These are phyloP conservation scores for Acheta domesticus DNA, from an alignment of 2,888 invertebrate species.

Conservation along the genomic window DNA sequence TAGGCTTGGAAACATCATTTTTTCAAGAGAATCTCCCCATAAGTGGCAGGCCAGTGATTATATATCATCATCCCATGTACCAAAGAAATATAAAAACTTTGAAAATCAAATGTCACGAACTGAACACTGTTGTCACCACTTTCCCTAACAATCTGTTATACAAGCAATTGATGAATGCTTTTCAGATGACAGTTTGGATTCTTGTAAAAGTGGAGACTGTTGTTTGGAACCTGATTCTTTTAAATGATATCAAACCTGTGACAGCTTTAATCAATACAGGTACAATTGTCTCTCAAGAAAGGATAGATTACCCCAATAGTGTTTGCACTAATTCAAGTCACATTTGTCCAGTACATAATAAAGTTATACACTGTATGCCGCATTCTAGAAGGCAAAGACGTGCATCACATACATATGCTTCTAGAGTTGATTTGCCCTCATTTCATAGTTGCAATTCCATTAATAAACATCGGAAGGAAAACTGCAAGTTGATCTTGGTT, in stretches of 20 bases:
- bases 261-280: not conserved
- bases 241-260: not conserved
- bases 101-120: not conserved
- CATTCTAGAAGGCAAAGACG: not conserved
- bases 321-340: not conserved
- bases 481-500: not conserved
- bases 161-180: not conserved
- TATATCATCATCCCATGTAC: not conserved
- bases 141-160: not conserved
- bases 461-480: not conserved
- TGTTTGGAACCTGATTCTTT: not conserved
- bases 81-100: conserved; percentile 5
- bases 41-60: not conserved
- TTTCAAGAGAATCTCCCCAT: not conserved
- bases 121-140: not conserved
- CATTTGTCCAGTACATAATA: not conserved
- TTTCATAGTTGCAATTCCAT: not conserved
- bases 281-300: conserved; percentile 5
- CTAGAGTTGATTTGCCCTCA: not conserved
- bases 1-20: not conserved
- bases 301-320: not conserved
- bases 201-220: not conserved
- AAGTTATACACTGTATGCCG: not conserved
- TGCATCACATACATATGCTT: not conserved
- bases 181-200: conserved; percentile 18